Evolutionary conservation across 92 coral and sea anemone genomes (phyloP).

Genomic region (Phymanthus crucifer): DNA sequence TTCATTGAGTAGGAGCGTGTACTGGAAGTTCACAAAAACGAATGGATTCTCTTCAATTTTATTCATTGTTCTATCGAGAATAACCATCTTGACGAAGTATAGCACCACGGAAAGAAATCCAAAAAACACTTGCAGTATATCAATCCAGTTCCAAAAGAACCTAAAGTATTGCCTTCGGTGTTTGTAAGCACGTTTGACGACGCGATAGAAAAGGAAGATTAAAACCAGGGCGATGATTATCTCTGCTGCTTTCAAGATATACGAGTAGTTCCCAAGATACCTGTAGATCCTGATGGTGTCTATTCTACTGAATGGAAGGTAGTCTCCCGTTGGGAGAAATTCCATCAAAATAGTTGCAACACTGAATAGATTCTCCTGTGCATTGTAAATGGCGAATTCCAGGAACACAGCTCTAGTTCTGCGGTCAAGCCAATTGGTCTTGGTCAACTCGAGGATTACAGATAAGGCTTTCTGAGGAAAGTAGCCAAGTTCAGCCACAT

Average conservation of each 20-base stretch:
- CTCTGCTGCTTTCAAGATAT: constrained; percentile 54
- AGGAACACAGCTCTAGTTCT: constrained; percentile 60
- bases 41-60: constrained; percentile 64
- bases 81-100: constrained; percentile 66
- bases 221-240: constrained; percentile 63
- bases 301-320: constrained; percentile 42
- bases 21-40: constrained; percentile 75
- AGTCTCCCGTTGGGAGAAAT: constrained; percentile 63
- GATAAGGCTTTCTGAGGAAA: constrained; percentile 57
- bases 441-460: constrained; percentile 49
- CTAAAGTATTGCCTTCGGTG: constrained; percentile 50
- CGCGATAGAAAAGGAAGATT: constrained; percentile 46
- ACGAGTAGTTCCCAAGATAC: constrained; percentile 40
- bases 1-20: constrained; percentile 53
- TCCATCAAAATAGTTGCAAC: constrained; percentile 58
- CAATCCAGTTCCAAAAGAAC: constrained; percentile 76
- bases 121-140: constrained; percentile 58
- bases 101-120: constrained; percentile 53
- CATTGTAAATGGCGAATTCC: constrained; percentile 69
- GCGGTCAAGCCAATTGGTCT: constrained; percentile 62
- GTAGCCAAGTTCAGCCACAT: constrained; percentile 88
- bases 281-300: constrained; percentile 72
- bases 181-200: constrained; percentile 56
- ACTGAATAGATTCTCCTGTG: constrained; percentile 69
- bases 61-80: constrained; percentile 54